phyloP scores from a whole-genome alignment of 2,888 invertebrate genomes.

The Torymus auratus region DNA sequence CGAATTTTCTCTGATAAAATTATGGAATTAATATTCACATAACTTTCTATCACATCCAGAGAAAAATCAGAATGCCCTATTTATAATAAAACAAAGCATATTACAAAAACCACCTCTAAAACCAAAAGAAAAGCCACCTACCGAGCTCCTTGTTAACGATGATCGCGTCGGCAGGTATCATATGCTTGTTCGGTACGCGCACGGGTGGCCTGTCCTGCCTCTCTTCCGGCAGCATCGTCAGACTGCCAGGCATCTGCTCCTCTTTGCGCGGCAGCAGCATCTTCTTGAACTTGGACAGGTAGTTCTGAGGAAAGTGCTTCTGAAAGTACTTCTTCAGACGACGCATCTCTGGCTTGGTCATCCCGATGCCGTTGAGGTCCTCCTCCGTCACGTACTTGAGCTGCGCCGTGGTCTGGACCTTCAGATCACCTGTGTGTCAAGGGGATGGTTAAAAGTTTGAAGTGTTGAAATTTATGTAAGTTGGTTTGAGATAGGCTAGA shows the following conservation, averaged over 20 bases:
- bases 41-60: no score
- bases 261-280: slow-evolving; percentile 82
- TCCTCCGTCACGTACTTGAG: slow-evolving; percentile 96
- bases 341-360: slow-evolving; percentile 96
- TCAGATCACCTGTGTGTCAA: slow-evolving; percentile 81
- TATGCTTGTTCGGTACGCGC: slow-evolving; percentile 88
- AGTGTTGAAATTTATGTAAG: no score
- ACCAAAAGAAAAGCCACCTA: not conserved
- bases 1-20: no score
- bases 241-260: slow-evolving; percentile 71
- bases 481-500: no score
- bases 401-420: slow-evolving; percentile 91
- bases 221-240: slow-evolving; percentile 74
- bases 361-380: slow-evolving; percentile 93
- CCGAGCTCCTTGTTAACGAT: slow-evolving; percentile 94
- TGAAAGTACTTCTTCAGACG: slow-evolving; percentile 95
- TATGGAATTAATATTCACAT: no score
- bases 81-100: no score
- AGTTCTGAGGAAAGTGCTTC: slow-evolving; percentile 95
- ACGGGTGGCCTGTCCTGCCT: slow-evolving; percentile 75
- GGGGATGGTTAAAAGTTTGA: not conserved
- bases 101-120: no score
- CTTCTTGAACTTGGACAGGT: slow-evolving; percentile 93
- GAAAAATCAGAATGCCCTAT: no score
- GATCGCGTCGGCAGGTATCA: slow-evolving; percentile 91